These are phyloP conservation scores for Rhinophrynus dorsalis DNA, from an alignment of 2,797 vertebrate genomes.

Conservation along the genomic window DNA sequence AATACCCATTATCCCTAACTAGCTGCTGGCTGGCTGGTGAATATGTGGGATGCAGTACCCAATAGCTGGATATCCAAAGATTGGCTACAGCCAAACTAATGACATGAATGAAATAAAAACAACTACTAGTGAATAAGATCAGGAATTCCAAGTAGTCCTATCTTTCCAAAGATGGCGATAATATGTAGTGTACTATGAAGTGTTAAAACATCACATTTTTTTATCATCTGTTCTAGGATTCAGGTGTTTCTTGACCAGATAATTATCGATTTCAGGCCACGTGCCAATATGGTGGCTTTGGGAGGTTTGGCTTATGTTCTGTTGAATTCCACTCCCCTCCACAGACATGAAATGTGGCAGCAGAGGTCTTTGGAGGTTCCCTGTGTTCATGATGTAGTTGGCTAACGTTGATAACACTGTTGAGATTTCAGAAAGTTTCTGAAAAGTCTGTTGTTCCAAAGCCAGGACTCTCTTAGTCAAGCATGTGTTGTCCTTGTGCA, in stretches of 20 bases:
- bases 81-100: not conserved
- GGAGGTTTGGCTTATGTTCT: conserved; percentile 10
- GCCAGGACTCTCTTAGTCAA: conserved; percentile 30
- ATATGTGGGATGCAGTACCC: not conserved
- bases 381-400: conserved; percentile 19
- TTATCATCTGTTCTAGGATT: not conserved
- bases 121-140: not conserved
- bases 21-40: not conserved
- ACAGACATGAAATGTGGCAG: not conserved
- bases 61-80: not conserved
- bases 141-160: not conserved
- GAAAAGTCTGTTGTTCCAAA: conserved; percentile 38
- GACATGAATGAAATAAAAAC: not conserved
- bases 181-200: not conserved
- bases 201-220: not conserved
- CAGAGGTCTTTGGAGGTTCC: not conserved
- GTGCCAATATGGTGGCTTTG: not conserved
- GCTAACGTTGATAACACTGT: not conserved
- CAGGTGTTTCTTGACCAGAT: not conserved
- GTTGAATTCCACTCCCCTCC: not conserved
- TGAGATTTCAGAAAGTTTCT: conserved; percentile 46
- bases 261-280: not conserved
- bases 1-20: no score
- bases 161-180: not conserved
- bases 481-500: conserved; percentile 17